Base-by-base conservation (phyloP, 1,140 invertebrate species). In the Micrasema longulum region DNA sequence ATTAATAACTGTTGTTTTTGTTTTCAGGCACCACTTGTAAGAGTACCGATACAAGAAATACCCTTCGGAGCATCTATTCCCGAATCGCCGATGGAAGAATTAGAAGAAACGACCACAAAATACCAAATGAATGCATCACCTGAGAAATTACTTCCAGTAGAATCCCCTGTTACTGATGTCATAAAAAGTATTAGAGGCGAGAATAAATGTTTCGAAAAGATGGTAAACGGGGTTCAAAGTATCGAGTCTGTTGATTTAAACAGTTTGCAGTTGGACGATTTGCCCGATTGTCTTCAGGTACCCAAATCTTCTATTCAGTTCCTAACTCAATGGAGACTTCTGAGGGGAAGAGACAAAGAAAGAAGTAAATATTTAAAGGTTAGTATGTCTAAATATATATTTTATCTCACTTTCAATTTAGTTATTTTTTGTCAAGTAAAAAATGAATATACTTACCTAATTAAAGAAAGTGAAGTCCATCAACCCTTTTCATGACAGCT, bases 241-340 rank as follows among this genome's bases (percentile, higher is more conserved):
- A 18, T 69, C 4, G 67, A 62, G 10, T 60, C 57, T 12, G 47
- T 38, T 7, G 31, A 64, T 18, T 35, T 70, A 7, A 41, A 63
- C 3, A 52, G 31, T 18, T n/a, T 70, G 45, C 55, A 64, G 31
- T 41, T 70, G 26, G 36, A 64, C 18, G 68, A 70, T 26, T 5
- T 53, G 35, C 26, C 43, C 14, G 22, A 14, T 35, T 9, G 18
- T 9, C 31, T 45, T 18, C 38, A 60, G 36, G 47, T 84, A 35
- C 89, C 89, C 4, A 84, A 82, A 47, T 87, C 85, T 63, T 86
- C 86, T 63, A 85, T 89, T 10, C 86, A 89, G 74, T 90, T 90
- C 78, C 73, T 87, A 74, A 74, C 82, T 0, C 79, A 86, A 64
- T 90, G 89, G 89, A 85, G 83, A 67, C 77, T 79, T 57, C 68